Evolutionary conservation across 2,113 vertebrate genomes (phyloP), one percentile per base, ranked within the genome.

Genomic region (Stomatorhinus ivindoensis): DNA sequence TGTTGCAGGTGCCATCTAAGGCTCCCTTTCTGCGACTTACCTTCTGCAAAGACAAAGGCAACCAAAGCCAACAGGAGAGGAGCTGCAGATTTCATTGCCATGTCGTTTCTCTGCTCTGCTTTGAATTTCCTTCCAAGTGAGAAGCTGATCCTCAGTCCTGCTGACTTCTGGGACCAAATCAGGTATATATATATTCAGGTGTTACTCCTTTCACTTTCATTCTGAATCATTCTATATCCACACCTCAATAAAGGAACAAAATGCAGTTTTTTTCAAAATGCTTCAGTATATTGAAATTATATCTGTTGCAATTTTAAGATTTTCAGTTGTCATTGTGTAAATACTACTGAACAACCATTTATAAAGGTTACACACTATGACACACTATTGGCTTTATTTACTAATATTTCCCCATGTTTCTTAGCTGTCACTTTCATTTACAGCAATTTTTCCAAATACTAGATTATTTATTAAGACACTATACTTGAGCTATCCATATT

Each of bases 41-140:
- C 94, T 91, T 91, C 1, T 31, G 89, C 82, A 3, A 91, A 76
- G 0, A 46, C 42, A 0, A 88, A 1, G 80, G 92, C 93, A 90
- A 94, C 3, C 87, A 93, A 11, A 0, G 84, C 91, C 88, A 94
- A 89, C 88, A 95, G 21, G 83, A 94, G 73, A 76, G 94, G 89
- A 82, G 90, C 86, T 89, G 92, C 86, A 53, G 76, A 65, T 85
- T 55, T 88, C 80, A 93, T 88, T 15, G 92, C 90, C 94, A 95
- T 94, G 82, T 21, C 83, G 50, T 46, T 58, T n/a, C 47, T 3
- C 27, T 53, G 88, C 58, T 65, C 55, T 47, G 58, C 58, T 88
- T 69, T 4, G 21, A 58, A 46, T 84, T 84, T 84, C 44, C 82
- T 47, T 44, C 39, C 44, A 24, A 46, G 10, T 17, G 15, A 4